Percentiles rank a stretch among this genome's conserved stretches.
These are phyloP conservation scores for Acanthurus leucopareius DNA, from an alignment of 2,797 vertebrate species.

Conservation along the genomic window DNA sequence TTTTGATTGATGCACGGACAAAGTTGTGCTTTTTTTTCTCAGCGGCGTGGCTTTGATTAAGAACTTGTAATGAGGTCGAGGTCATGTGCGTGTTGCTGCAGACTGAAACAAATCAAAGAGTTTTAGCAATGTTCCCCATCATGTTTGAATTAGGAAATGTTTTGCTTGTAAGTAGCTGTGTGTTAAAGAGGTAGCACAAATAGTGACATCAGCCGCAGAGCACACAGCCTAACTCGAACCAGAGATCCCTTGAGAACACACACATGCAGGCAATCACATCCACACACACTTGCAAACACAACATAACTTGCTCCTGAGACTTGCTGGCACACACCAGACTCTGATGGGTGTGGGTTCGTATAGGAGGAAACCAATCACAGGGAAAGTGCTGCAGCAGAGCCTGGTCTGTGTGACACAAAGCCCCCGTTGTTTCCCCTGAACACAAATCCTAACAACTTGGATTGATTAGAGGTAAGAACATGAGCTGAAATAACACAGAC, in stretches of 20 bases:
- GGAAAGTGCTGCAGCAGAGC: slow-evolving; percentile 32
- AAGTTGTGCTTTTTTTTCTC: slow-evolving; percentile 12
- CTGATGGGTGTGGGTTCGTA: slow-evolving; percentile 65
- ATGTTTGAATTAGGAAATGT: slow-evolving; percentile 63
- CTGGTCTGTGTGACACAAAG: slow-evolving; percentile 72
- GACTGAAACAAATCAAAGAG: slow-evolving; percentile 35
- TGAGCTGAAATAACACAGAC: slow-evolving; percentile 72
- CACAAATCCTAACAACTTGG: slow-evolving; percentile 69
- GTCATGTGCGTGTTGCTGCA: slow-evolving; percentile 12
- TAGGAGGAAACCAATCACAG: slow-evolving; percentile 50
- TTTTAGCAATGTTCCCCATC: slow-evolving; percentile 35
- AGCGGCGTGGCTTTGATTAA: slow-evolving; percentile 36
- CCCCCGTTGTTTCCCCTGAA: slow-evolving; percentile 64
- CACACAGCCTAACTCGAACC: slow-evolving; percentile 55
- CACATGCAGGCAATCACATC: slow-evolving; percentile 16
- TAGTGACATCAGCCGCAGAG: slow-evolving; percentile 41
- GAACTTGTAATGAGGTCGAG: slow-evolving; percentile 50
- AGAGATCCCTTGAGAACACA: slow-evolving; percentile 45
- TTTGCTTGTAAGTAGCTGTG: slow-evolving; percentile 51
- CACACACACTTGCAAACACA: slow-evolving; percentile 41
- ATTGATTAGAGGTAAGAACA: slow-evolving; percentile 75
- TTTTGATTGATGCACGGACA: slow-evolving; percentile 42
- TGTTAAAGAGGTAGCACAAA: slow-evolving; percentile 62
- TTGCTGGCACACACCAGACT: slow-evolving; percentile 62
- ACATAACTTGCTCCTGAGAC: slow-evolving; percentile 62